Base-by-base conservation (phyloP, 2,888 invertebrate species). In the Chymomyza procnemis region DNA sequence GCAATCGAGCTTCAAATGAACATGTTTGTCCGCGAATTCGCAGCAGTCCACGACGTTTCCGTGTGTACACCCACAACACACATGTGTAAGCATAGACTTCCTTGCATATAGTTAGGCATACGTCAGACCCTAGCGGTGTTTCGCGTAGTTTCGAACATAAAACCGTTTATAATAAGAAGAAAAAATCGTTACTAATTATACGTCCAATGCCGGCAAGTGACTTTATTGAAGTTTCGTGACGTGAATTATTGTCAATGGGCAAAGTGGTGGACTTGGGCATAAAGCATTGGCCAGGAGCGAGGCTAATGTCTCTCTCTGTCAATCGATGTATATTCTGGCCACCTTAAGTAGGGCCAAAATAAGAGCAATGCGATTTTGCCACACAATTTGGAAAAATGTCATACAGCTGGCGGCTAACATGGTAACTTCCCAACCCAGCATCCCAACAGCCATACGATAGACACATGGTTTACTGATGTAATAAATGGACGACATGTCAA, bases 241-340 rank as follows among this genome's bases (percentile, higher is more conserved):
- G 85, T 86, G 86, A 86, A 86, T 87, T 87, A 87, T 87, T 87
- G 86, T 80, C 80, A 79, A 75, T 75, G 78, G 67, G 71, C 66
- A 56, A 50, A 14, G 56, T 54, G 6, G 50, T 48, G 41, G 6
- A 4, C 26, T 5, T 1, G 2, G 6, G 26, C 1, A 26, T 4
- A 3, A 1, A 26, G 26, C 1, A 26, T 4, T 6, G 6, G 26
- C 26, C 26, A 26, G 26, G 1, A 26, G 26, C 26, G 76, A 97
- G 92, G 88, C 97, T 95, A 96, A 97, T 97, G n/a, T n/a, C n/a
- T n/a, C n/a, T n/a, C n/a, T n/a, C 92, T 97, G 96, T 61, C 97
- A 94, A 91, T 97, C 97, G 89, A 97, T 97, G 92, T 97, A 97
- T 87, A 97, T 95, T 97, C 97, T 97, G 73, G 97, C 97, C 87